Conservation (phyloP, 2,888 invertebrate genomes). For the Conomelus anceps region DNA sequence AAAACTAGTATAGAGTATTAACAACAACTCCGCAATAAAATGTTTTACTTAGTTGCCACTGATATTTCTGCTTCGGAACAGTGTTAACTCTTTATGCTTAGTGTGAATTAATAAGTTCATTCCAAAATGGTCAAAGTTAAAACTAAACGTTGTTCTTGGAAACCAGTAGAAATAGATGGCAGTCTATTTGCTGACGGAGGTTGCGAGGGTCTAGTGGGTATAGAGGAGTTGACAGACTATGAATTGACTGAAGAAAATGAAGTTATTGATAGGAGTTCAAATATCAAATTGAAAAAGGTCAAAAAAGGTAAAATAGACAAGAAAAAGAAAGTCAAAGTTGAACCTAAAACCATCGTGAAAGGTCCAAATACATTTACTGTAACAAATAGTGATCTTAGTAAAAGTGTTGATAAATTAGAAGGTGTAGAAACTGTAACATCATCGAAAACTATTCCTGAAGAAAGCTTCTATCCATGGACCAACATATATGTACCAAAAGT, state of each 20-base stretch:
- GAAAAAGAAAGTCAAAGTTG: slow-evolving; percentile 34
- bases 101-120: too few species aligned
- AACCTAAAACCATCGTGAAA: slow-evolving; percentile 40
- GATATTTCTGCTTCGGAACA: neutral
- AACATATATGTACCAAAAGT: slow-evolving; percentile 50
- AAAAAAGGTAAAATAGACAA: slow-evolving; percentile 13
- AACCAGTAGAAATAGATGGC: slow-evolving; percentile 57
- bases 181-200: slow-evolving; percentile 41
- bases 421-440: neutral
- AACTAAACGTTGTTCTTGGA: slow-evolving; percentile 46
- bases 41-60: too few species aligned
- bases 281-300: slow-evolving; percentile 17
- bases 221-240: slow-evolving; percentile 71
- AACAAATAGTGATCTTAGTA: neutral
- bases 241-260: slow-evolving; percentile 45
- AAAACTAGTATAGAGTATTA: too few species aligned
- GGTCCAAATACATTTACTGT: neutral
- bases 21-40: too few species aligned
- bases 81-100: too few species aligned
- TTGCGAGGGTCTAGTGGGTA: slow-evolving; percentile 64
- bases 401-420: neutral
- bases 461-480: slow-evolving; percentile 28
- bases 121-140: slow-evolving; percentile 11
- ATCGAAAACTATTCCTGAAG: neutral
- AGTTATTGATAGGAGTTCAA: slow-evolving; percentile 30